Evolutionary conservation across 2,888 invertebrate species (phyloP).

Genomic region (Pasiphila rectangulata): DNA sequence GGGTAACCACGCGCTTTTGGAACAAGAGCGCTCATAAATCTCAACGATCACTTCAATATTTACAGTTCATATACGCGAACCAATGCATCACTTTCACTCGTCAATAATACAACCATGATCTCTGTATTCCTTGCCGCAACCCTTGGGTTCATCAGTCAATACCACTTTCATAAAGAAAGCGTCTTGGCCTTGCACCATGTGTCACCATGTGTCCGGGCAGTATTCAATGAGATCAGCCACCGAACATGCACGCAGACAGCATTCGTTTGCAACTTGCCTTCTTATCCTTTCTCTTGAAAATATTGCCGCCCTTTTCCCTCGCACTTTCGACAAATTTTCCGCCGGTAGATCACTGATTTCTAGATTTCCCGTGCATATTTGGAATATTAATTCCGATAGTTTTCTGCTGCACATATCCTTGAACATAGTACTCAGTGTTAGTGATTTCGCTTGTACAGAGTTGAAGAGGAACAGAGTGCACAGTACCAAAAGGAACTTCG

Average conservation of each 20-base stretch:
- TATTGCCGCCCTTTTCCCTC: slow-evolving; percentile 53
- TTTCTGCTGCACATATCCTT: slow-evolving; percentile 53
- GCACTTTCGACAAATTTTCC: slow-evolving; percentile 41
- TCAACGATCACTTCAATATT: slow-evolving; percentile 1
- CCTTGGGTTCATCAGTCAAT: slow-evolving; percentile 21
- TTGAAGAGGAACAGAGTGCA: slow-evolving; percentile 47
- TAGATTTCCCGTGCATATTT: slow-evolving; percentile 53
- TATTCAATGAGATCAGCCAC: slow-evolving; percentile 61
- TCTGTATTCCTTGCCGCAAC: slow-evolving; percentile 11
- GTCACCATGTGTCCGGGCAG: slow-evolving; percentile 69
- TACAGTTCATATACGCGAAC: slow-evolving; percentile 1
- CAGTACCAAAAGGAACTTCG: slow-evolving; percentile 45
- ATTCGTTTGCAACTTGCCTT: slow-evolving; percentile 58
- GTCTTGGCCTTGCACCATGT: no score
- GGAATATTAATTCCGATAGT: slow-evolving; percentile 48
- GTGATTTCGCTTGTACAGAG: slow-evolving; percentile 43
- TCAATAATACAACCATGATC: slow-evolving; percentile 3
- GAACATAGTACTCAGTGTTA: slow-evolving; percentile 49
- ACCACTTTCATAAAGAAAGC: slow-evolving; percentile 25
- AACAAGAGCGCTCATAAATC: not conserved
- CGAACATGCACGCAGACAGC: slow-evolving; percentile 58
- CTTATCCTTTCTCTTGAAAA: slow-evolving; percentile 49
- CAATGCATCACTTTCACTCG: slow-evolving; percentile 4
- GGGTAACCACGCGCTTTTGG: no score
- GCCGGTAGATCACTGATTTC: slow-evolving; percentile 44